Base-by-base conservation (phyloP, 2,888 invertebrate species). In the Orthosia incerta region DNA sequence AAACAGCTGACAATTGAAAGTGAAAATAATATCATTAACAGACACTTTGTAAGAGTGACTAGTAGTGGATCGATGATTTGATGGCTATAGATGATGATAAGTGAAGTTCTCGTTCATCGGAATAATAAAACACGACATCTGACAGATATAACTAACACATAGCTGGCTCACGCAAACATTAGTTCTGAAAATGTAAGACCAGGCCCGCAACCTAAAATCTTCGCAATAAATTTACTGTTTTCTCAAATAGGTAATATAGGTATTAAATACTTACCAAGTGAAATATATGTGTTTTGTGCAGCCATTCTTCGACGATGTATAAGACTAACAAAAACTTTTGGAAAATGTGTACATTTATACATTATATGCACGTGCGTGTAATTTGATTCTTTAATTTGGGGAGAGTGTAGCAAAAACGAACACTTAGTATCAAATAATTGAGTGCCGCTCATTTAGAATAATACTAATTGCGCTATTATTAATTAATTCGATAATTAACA, bases 231-330 rank as follows among this genome's bases (percentile, higher is more conserved):
- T 39, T 39, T 39, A 39, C 9, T 9, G 2, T 18, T 51, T 51
- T 11, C 50, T 51, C 9, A 51, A 51, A 51, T 51, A n/a, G n/a
- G 20, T 13, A 16, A 20, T 46, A 46, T 4, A 39, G 9, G 39
- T 9, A 39, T 0, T 39, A 39, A 39, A 39, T 9, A 39, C 71
- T 72, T 72, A 72, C 71, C 51, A 15, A 71, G 20, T 50, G 26
- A 18, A 53, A 4, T 20, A 46, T 16, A 23, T 46, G 18, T 31
- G 2, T 61, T 60, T 53, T 23, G 31, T 39, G 5, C 46, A 31
- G 61, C 31, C 46, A 59, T 70, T 45, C 16, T 31, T 20, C 18
- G n/a, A 31, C 31, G 26, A 46, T 20, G 26, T 57, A 23, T 26
- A 50, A 11, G 1, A 31, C 13, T n/a, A 46, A n/a, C 9, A 5